Conservation (phyloP, 2,888 invertebrate genomes). For the Exocentrus adspersus region DNA sequence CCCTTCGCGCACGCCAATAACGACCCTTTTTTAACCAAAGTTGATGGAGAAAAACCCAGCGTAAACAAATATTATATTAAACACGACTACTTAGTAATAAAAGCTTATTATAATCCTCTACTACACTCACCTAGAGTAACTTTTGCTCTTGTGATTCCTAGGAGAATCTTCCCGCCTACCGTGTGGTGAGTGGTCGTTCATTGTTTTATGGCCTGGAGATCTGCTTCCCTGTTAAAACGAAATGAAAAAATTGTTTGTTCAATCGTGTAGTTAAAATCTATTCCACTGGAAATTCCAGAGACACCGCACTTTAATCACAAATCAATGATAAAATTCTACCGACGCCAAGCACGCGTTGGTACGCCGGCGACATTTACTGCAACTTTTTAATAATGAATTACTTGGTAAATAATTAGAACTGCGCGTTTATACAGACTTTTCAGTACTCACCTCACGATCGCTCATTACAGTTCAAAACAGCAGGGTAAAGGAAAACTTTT, state of each 20-base stretch:
- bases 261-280: conserved; percentile 24
- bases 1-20: no score
- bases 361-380: not conserved
- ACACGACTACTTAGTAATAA: no score
- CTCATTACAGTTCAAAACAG: conserved; percentile 14
- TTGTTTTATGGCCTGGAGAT: conserved; percentile 56
- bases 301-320: conserved; percentile 18
- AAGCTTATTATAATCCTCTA: conserved; percentile 4
- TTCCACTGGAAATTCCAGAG: not conserved
- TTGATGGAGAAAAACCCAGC: no score
- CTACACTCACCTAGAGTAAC: conserved; percentile 59
- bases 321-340: conserved; percentile 46
- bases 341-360: conserved; percentile 10
- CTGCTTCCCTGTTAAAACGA: conserved; percentile 55
- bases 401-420: no score
- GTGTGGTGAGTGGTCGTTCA: conserved; percentile 60
- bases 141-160: conserved; percentile 60
- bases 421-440: not conserved
- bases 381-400: no score
- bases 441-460: conserved; percentile 27
- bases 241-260: conserved; percentile 30
- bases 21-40: no score
- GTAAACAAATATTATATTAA: no score
- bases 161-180: conserved; percentile 61
- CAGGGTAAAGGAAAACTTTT: not conserved